Percentiles rank a stretch among this genome's conserved stretches.
Evolutionary conservation across 2,888 invertebrate genomes (phyloP).

Genomic region (Euspilapteryx auroguttella): DNA sequence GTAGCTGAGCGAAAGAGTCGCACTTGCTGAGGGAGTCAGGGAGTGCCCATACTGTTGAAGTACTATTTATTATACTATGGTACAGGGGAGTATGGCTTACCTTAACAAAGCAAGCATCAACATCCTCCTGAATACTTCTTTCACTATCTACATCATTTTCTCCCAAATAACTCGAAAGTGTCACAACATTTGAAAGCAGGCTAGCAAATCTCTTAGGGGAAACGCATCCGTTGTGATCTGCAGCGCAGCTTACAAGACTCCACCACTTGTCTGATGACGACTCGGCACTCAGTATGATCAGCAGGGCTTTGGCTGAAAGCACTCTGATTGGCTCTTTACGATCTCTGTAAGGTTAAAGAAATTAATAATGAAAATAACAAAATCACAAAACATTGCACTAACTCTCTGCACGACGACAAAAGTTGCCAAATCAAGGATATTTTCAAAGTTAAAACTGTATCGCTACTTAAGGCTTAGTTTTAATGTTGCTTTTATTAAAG

Average conservation of each 20-base stretch:
- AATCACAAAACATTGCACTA: too few relatives aligned
- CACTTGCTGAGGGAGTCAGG: too few relatives aligned
- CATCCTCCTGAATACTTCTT: slow-evolving; percentile 66
- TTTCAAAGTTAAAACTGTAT: too few relatives aligned
- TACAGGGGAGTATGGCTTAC: too few relatives aligned
- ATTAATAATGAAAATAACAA: too few relatives aligned
- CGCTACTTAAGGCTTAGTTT: too few relatives aligned
- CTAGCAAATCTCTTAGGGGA: slow-evolving; percentile 64
- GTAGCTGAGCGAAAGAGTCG: too few relatives aligned
- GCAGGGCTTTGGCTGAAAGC: slow-evolving; percentile 67
- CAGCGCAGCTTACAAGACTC: slow-evolving; percentile 70
- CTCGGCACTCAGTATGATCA: slow-evolving; percentile 68
- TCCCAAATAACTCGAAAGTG: slow-evolving; percentile 62
- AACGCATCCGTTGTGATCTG: slow-evolving; percentile 76
- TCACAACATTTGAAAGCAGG: slow-evolving; percentile 65
- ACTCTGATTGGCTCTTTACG: slow-evolving; percentile 66
- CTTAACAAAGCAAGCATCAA: slow-evolving; percentile 74
- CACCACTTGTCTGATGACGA: slow-evolving; percentile 64
- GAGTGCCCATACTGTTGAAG: too few relatives aligned
- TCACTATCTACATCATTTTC: slow-evolving; percentile 59
- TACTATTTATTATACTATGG: too few relatives aligned
- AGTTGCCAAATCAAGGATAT: too few relatives aligned
- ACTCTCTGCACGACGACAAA: too few relatives aligned
- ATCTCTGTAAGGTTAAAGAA: slow-evolving; percentile 36
- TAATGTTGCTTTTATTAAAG: too few relatives aligned